Percentiles rank a stretch among this genome's conserved stretches.
These are phyloP conservation scores for Tupiocoris notatus DNA, from an alignment of 2,888 invertebrate genomes.

Conservation along the genomic window DNA sequence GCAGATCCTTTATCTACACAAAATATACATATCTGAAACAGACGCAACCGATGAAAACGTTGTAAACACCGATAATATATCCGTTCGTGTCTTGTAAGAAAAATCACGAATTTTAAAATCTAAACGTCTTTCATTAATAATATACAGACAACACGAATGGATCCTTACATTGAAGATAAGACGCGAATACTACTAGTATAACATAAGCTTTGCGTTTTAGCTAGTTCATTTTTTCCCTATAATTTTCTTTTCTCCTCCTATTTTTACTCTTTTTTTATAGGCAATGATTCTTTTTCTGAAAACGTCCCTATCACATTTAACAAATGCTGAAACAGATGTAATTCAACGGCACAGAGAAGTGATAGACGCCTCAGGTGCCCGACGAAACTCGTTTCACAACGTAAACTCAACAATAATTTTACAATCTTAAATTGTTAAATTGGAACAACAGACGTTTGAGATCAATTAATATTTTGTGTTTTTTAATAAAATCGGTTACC, in stretches of 20 bases:
- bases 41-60: background rate
- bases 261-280: no score
- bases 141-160: background rate
- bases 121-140: background rate
- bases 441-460: slow-evolving; percentile 41
- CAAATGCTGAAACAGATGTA: background rate
- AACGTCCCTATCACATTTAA: background rate
- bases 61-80: background rate
- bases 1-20: background rate
- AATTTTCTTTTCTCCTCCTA: background rate
- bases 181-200: background rate
- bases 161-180: background rate
- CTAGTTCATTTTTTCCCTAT: no score
- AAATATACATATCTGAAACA: background rate
- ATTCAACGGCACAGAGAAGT: background rate
- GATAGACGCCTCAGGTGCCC: background rate
- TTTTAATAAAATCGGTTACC: slow-evolving; percentile 34
- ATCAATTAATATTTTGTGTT: slow-evolving; percentile 33
- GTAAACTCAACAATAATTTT: background rate
- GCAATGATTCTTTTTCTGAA: background rate
- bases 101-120: background rate
- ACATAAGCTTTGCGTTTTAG: background rate
- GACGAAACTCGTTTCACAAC: background rate
- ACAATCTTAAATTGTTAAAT: background rate
- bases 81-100: background rate